These are phyloP conservation scores for Ptychobarbus kaznakovi DNA, from an alignment of 2,797 vertebrate genomes.

Conservation along the genomic window DNA sequence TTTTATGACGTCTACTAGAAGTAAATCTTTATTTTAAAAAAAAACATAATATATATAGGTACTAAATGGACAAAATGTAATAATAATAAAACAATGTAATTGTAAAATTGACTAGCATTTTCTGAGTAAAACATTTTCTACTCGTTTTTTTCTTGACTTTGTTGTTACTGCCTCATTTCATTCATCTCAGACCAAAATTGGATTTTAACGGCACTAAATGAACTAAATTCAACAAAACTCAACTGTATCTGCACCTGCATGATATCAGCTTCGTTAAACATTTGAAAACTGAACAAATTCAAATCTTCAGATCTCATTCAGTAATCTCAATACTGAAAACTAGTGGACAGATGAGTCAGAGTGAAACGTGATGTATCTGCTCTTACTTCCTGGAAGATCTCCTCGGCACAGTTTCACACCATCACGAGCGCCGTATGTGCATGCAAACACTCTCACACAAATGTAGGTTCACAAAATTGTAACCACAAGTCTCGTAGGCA, in stretches of 20 bases:
- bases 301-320: not conserved
- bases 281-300: not conserved
- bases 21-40: no score
- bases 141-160: not conserved
- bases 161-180: not conserved
- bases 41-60: no score
- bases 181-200: not conserved
- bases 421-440: not conserved
- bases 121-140: no score
- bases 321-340: not conserved
- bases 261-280: not conserved
- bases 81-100: no score
- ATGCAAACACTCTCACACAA: not conserved
- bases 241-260: not conserved
- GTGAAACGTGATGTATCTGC: constrained; percentile 34
- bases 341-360: constrained; percentile 25
- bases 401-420: constrained; percentile 26
- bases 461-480: not conserved
- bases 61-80: no score
- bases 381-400: constrained; percentile 43
- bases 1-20: no score
- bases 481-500: not conserved
- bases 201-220: not conserved
- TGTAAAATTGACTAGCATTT: no score
- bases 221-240: not conserved